Base-by-base conservation (phyloP, 2,113 vertebrate species). In the Taxidea taxus region DNA sequence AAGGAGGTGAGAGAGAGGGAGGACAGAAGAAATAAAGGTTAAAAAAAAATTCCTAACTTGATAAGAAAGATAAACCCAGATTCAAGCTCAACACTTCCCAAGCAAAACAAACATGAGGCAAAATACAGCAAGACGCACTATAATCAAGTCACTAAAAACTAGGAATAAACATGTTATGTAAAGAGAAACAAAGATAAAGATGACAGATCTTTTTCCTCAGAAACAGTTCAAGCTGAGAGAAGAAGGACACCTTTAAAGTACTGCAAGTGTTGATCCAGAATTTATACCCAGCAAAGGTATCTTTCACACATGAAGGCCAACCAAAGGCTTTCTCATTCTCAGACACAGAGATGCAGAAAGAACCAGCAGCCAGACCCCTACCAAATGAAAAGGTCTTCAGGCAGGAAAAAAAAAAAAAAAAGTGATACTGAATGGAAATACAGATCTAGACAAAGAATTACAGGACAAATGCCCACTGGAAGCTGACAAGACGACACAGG, bases 251-350 rank as follows among this genome's bases (percentile, higher is more conserved):
- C 80, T 56, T 84, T 72, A 37, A 66, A 44, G 21, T 31, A 37
- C 31, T 56, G 23, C 66, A 64, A 84, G 3, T 6, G 23, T 77
- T 18, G n/a, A 37, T 18, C 31, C 25, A 23, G 75, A 56, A 84
- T 77, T n/a, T 77, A 90, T 18, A 78, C 70, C 27, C 37, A 58
- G 37, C 31, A 85, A 62, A 88, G 58, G 9, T 49, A 72, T 9
- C 77, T 82, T 70, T 49, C 75, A 34, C 39, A 88, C 68, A 37
- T 51, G 75, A 88, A 94, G 20, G 49, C 58, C 75, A 72, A 72
- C 87, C 11, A 56, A 31, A 54, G 25, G 66, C 80, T 84, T 64
- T 54, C 34, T 37, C 47, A 66, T 64, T 54, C 34, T 37, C 47
- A 66, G 44, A 54, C n/a, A 51, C 27, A 75, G 2, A 83, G 51